These are phyloP conservation scores for Caenorhabditis briggsae DNA, from an alignment of 1,140 invertebrate species.

Conservation along the genomic window DNA sequence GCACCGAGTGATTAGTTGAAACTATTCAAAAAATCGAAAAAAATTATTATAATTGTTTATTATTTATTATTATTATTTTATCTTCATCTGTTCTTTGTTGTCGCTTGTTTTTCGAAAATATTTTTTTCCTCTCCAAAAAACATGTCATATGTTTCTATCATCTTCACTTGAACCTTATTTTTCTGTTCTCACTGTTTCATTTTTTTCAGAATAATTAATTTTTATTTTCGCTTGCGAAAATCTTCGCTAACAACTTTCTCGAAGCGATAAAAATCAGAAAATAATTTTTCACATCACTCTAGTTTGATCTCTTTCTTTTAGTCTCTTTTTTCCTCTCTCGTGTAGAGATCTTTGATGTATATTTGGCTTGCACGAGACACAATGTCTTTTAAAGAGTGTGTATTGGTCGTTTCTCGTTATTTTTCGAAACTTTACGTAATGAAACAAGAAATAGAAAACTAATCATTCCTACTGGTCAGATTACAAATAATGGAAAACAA, in stretches of 20 bases:
- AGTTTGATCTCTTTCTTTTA: background rate
- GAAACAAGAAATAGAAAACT: slow-evolving; percentile 76
- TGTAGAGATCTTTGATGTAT: slow-evolving; percentile 9
- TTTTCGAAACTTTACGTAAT: slow-evolving; percentile 18
- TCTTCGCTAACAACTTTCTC: background rate
- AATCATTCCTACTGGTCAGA: background rate
- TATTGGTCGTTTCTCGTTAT: slow-evolving; percentile 80
- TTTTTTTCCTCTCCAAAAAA: background rate
- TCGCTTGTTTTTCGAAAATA: background rate
- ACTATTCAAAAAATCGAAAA: background rate
- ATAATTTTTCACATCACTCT: background rate
- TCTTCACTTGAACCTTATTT: no score
- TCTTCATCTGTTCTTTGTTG: background rate
- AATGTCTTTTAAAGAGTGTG: background rate
- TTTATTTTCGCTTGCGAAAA: background rate
- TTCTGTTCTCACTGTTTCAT: background rate
- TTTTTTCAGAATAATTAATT: background rate
- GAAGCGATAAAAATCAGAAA: background rate
- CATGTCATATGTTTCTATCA: background rate
- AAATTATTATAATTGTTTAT: background rate
- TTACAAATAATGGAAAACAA: background rate
- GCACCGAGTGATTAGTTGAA: slow-evolving; percentile 79
- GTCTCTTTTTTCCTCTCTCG: background rate
- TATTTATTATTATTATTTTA: slow-evolving; percentile 4
- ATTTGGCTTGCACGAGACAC: background rate